A percentile compares a stretch with the other conserved stretches of the same genome.
Evolutionary conservation across 1,140 invertebrate genomes (phyloP).

Genomic region (Lanistes nyassanus): DNA sequence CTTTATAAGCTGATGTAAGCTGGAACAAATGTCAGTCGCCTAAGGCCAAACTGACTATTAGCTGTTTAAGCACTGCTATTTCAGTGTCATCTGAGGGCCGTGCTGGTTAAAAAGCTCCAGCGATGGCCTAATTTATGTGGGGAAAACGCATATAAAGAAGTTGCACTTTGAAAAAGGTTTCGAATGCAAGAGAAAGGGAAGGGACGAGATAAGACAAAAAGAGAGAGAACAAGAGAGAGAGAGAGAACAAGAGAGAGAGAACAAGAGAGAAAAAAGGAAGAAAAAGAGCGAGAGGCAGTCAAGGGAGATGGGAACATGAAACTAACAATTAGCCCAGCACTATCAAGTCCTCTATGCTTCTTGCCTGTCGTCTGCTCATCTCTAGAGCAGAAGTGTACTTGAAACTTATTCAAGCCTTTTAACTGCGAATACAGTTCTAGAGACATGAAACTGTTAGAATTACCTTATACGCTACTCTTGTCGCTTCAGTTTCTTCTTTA

Average conservation of each 20-base stretch:
- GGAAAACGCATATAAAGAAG: neutral
- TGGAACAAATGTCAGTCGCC: too few relatives aligned
- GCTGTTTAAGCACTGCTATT: too few relatives aligned
- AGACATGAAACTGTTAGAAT: neutral
- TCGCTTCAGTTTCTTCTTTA: too few relatives aligned
- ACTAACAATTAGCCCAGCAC: neutral
- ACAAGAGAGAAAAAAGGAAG: too few relatives aligned
- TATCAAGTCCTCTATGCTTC: neutral
- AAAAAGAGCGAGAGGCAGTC: neutral
- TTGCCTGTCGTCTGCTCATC: neutral
- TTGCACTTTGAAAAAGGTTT: neutral
- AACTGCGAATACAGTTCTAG: neutral
- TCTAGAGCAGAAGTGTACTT: neutral
- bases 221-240: slow-evolving; percentile 8
- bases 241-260: neutral
- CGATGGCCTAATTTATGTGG: neutral
- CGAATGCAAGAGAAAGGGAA: neutral
- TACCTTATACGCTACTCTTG: neutral
- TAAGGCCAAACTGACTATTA: too few relatives aligned
- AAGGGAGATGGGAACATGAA: neutral
- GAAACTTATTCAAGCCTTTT: neutral
- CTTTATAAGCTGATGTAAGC: too few relatives aligned
- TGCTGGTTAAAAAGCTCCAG: neutral
- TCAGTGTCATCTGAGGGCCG: too few relatives aligned
- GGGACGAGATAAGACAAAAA: neutral